A percentile compares a stretch with the other conserved stretches of the same genome.
phyloP scores from a whole-genome alignment of 1,140 invertebrate species.

The Cepaea nemoralis region DNA sequence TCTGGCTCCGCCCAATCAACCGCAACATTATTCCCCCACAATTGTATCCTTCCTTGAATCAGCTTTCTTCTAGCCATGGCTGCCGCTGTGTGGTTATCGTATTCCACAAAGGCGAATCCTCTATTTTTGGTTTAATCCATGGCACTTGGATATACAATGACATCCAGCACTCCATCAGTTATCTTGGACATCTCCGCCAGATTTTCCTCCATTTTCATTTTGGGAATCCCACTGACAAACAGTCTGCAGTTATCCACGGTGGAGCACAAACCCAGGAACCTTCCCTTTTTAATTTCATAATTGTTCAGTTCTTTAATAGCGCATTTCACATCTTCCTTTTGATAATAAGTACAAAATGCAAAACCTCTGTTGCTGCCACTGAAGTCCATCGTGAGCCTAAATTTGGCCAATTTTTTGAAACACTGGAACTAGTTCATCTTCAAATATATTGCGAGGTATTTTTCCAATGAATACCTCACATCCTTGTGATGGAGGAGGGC shows the following conservation, averaged over 20 bases:
- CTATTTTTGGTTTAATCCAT: slow-evolving; percentile 79
- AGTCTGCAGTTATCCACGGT: slow-evolving; percentile 88
- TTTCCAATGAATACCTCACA: slow-evolving; percentile 88
- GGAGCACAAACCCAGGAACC: slow-evolving; percentile 81
- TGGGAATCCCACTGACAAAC: slow-evolving; percentile 86
- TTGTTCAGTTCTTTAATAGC: slow-evolving; percentile 79
- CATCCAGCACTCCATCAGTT: slow-evolving; percentile 80
- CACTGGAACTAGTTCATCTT: slow-evolving; percentile 85
- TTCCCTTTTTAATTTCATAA: slow-evolving; percentile 79
- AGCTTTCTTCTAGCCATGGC: slow-evolving; percentile 84
- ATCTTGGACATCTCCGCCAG: slow-evolving; percentile 78
- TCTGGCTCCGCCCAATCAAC: slow-evolving; percentile 92
- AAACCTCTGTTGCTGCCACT: slow-evolving; percentile 85
- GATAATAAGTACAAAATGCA: slow-evolving; percentile 84
- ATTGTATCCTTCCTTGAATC: slow-evolving; percentile 78
- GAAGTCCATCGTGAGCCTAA: slow-evolving; percentile 88
- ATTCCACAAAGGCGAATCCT: slow-evolving; percentile 91
- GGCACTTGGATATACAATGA: slow-evolving; percentile 82
- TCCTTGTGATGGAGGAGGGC: slow-evolving; percentile 68
- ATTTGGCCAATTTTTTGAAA: slow-evolving; percentile 78
- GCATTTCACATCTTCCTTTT: slow-evolving; percentile 75
- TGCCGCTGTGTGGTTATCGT: slow-evolving; percentile 83
- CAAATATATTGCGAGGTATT: slow-evolving; percentile 83
- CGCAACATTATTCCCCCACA: slow-evolving; percentile 81
- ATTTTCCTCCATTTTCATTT: slow-evolving; percentile 81